These are phyloP conservation scores for Epirrhoe tristata DNA, from an alignment of 2,888 invertebrate genomes.

Conservation along the genomic window DNA sequence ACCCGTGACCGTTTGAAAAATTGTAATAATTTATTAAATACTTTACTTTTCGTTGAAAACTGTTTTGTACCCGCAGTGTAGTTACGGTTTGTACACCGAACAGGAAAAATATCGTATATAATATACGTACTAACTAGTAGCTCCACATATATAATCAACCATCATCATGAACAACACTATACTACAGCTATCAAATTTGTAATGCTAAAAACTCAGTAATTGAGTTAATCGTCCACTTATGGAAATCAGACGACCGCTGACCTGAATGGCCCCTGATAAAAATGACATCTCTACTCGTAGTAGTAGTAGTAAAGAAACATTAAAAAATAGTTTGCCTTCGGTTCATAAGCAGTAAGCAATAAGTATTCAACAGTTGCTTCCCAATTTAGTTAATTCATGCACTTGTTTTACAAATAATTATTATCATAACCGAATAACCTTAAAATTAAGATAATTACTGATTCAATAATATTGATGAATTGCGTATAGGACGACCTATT, in stretches of 20 bases:
- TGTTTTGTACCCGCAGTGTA: neutral
- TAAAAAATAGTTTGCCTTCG: slow-evolving; percentile 8
- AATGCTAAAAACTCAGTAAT: slow-evolving; percentile 27
- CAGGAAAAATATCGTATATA: slow-evolving; percentile 18
- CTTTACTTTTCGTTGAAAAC: no score
- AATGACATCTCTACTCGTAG: slow-evolving; percentile 43
- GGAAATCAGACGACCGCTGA: slow-evolving; percentile 72
- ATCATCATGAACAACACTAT: slow-evolving; percentile 12
- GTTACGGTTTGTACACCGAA: neutral
- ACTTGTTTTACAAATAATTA: neutral
- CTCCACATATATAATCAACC: slow-evolving; percentile 3
- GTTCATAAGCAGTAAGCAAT: neutral
- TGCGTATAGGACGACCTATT: slow-evolving; percentile 28
- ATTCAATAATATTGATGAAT: slow-evolving; percentile 27
- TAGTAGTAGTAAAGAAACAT: slow-evolving; percentile 16
- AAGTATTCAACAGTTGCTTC: neutral
- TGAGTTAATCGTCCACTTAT: slow-evolving; percentile 52
- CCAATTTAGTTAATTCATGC: neutral
- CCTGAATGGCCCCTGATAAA: slow-evolving; percentile 67
- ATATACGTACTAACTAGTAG: neutral
- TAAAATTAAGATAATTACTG: slow-evolving; percentile 1
- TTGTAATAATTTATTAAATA: neutral
- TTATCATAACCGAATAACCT: slow-evolving; percentile 7
- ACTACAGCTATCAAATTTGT: slow-evolving; percentile 16
- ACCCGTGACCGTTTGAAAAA: neutral